Conservation (phyloP, 2,888 invertebrate genomes). For the Diabrotica balteata region DNA sequence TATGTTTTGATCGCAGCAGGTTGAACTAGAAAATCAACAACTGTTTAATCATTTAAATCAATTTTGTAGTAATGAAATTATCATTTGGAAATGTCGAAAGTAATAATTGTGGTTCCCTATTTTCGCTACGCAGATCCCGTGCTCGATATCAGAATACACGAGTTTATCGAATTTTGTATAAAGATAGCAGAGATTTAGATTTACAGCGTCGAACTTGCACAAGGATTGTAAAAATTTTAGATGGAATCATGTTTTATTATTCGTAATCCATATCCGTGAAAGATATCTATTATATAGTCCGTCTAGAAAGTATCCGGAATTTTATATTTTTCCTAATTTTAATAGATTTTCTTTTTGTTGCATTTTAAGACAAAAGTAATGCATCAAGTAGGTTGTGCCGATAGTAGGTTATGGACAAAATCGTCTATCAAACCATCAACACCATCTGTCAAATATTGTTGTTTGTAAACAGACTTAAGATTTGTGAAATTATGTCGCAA, state of each 20-base stretch:
- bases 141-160: constrained; percentile 8
- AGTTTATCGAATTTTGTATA: background rate
- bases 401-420: no score
- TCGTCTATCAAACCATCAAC: no score
- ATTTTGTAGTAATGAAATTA: constrained; percentile 4
- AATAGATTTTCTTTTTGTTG: no score
- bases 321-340: no score
- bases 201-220: background rate
- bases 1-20: background rate
- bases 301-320: no score
- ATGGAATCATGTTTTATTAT: background rate
- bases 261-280: no score
- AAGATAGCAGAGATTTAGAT: background rate
- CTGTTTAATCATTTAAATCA: background rate
- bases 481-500: no score
- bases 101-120: background rate
- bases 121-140: constrained; percentile 4
- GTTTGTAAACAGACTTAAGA: no score
- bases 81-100: constrained; percentile 9
- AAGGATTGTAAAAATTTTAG: background rate
- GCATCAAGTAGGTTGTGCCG: no score
- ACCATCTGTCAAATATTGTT: no score
- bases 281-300: no score
- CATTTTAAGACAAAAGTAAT: no score
- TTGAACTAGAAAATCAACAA: background rate